Evolutionary conservation across 2,888 invertebrate species (phyloP), one percentile per base, ranked within the genome.

Genomic region (Gymnocheta viridis): DNA sequence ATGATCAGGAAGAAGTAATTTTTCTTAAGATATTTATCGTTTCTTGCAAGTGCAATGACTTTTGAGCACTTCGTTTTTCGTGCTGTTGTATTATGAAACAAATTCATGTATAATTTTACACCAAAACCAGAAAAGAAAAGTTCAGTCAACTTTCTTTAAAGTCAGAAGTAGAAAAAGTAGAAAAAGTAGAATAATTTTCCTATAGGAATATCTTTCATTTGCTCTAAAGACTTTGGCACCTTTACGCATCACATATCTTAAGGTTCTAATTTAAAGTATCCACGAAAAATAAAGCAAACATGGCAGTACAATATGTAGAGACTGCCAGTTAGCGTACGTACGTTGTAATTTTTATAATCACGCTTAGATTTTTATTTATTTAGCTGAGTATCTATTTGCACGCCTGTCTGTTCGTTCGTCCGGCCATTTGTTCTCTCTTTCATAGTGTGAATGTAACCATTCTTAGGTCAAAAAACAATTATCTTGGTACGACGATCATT

Each of bases 231-330:
- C 67, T 87, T 88, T 89, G 87, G 88, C 90, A 90, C 90, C 90
- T 90, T 90, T 89, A 90, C 90, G 90, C 90, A 90, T 89, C 89
- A 88, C 87, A 86, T 85, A 70, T 69, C 64, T 73, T 76, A 85
- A 74, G 81, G 83, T 82, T 85, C 78, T 82, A 85, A 74, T 85
- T 83, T 83, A 78, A 82, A 83, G 74, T 83, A 84, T 69, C 62
- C 67, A 74, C 60, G 49, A 67, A 74, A 66, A 32, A 12, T 29
- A 27, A 78, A 60, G 22, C 56, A 69, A 51, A 77, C 44, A 56
- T 35, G 44, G 72, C 4, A 70, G 41, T 29, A 54, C 47, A 56
- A 24, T 2, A 27, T 0, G 14, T 14, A 27, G 0, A 7, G 10
- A 19, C n/a, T 38, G 22, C 6, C 19, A 38, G 29, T 29, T 60